These are phyloP conservation scores for Neomorphus geoffroyi DNA, from an alignment of 2,797 vertebrate species.

Conservation along the genomic window DNA sequence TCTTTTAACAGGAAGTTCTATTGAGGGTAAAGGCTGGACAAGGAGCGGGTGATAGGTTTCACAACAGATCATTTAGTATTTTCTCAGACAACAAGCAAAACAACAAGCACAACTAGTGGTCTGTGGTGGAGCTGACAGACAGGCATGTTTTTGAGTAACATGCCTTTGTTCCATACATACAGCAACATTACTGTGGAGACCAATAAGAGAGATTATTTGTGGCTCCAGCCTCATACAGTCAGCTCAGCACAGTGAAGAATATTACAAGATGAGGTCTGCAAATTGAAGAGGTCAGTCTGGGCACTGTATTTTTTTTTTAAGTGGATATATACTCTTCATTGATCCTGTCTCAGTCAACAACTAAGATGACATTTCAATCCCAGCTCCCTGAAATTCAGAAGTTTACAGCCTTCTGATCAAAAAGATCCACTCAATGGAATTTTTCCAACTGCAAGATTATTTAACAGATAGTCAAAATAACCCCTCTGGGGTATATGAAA, in stretches of 20 bases:
- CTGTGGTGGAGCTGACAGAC: not conserved
- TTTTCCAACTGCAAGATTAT: not conserved
- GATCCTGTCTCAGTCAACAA: not conserved
- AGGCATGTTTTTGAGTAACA: not conserved
- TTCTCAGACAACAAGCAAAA: not conserved
- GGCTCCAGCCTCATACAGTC: not conserved
- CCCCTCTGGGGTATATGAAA: not conserved
- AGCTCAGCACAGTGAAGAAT: not conserved
- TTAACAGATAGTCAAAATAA: not conserved
- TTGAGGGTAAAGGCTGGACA: not conserved
- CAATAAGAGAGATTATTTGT: not conserved
- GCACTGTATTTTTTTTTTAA: not conserved
- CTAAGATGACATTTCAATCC: not conserved
- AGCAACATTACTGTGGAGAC: not conserved
- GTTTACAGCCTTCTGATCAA: not conserved
- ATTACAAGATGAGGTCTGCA: not conserved
- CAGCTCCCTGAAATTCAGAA: not conserved
- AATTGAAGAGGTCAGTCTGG: not conserved
- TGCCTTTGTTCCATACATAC: not conserved
- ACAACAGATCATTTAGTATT: not conserved
- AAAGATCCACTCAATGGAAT: not conserved
- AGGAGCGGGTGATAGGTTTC: not conserved
- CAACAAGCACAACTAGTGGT: not conserved
- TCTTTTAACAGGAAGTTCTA: not conserved
- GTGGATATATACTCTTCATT: not conserved